Evolutionary conservation across 1,140 invertebrate species (phyloP).

Genomic region (Bombus affinis): DNA sequence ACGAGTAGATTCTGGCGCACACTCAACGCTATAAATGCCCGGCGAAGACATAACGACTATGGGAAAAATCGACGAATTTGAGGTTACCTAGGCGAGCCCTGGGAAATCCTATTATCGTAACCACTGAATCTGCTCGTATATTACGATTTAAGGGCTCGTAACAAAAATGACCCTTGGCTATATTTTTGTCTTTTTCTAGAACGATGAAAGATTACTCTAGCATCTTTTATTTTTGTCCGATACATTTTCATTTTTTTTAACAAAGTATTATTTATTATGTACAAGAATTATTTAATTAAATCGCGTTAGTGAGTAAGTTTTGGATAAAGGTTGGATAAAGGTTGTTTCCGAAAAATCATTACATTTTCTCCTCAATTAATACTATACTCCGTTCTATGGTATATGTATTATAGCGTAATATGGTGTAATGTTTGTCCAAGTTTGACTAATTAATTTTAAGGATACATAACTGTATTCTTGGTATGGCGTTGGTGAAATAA

Average conservation of each 20-base stretch:
- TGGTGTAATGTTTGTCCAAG: too few relatives aligned
- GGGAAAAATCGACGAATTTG: conserved; percentile 23
- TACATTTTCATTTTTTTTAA: too few relatives aligned
- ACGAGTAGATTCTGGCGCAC: conserved; percentile 30
- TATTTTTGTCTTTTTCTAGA: background rate
- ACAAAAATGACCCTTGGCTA: too few relatives aligned
- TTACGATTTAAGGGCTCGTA: background rate
- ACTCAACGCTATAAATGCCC: conserved; percentile 26
- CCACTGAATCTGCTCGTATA: background rate
- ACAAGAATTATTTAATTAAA: too few relatives aligned
- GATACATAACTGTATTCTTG: background rate
- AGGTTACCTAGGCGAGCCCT: background rate
- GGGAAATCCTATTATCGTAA: conserved; percentile 5
- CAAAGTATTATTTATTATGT: too few relatives aligned
- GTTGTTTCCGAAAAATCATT: too few relatives aligned
- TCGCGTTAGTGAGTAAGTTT: too few relatives aligned
- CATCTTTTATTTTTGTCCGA: background rate
- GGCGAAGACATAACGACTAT: conserved; percentile 9
- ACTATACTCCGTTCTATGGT: too few relatives aligned
- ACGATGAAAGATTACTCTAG: background rate
- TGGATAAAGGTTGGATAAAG: too few relatives aligned
- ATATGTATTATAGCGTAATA: too few relatives aligned
- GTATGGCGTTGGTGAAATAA: background rate
- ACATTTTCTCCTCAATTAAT: too few relatives aligned
- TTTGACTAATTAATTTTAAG: background rate